Evolutionary conservation across 2,797 vertebrate species (phyloP), one percentile per base, ranked within the genome.

Genomic region (Aythya fuligula): DNA sequence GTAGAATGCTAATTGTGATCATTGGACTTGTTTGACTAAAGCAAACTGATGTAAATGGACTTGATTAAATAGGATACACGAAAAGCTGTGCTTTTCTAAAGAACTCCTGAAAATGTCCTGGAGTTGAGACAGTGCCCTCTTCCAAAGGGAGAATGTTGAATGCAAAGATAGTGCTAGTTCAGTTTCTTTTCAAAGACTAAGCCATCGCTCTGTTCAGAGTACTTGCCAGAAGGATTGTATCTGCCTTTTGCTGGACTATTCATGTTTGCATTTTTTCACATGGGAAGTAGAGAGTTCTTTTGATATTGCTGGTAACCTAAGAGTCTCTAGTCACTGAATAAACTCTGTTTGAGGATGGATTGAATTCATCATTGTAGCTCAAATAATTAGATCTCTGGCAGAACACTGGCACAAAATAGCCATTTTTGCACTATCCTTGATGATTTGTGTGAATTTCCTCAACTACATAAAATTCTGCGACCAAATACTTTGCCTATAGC

Each of bases 401-500:
- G 80, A 85, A 71, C 45, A 54, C n/a, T 74, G 85, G 34, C 83
- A 71, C 85, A 70, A 1, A 8, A 3, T 53, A 21, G 15, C 51
- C 34, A 11, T 43, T 88, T 30, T 28, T 89, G 34, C 15, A 18
- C 62, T 36, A 22, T 53, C 76, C 34, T 4, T 34, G 49, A 20
- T 43, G 28, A 22, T 62, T 41, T 16, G 20, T 14, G 34, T 51
- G 67, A 76, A 43, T 28, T 78, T 78, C 32, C 41, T 86, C 72
- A 65, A 30, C 43, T 78, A 11, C 21, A 3, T 79, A 57, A 47
- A 79, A 83, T 64, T 49, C 67, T 57, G 77, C 85, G 94, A 96
- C 90, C 95, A 91, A 75, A 82, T 58, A 60, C 27, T 91, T 94
- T 76, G 24, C 79, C 65, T 87, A 24, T 64, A 90, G 27, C 36